A percentile compares a stretch with the other conserved stretches of the same genome.
These are phyloP conservation scores for Ooceraea biroi DNA, from an alignment of 1,140 invertebrate genomes.

Conservation along the genomic window DNA sequence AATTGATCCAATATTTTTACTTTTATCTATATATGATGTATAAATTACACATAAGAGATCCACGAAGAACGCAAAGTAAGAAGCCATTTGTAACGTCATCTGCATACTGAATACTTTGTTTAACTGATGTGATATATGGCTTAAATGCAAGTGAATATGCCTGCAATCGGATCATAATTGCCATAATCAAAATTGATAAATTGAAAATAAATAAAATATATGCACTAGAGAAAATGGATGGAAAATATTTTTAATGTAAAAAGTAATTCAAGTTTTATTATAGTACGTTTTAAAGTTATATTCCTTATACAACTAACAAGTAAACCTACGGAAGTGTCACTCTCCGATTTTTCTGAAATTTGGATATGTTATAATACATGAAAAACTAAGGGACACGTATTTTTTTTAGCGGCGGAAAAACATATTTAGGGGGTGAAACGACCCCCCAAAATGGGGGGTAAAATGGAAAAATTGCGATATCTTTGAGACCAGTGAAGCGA, in stretches of 20 bases:
- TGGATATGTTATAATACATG: too few species aligned
- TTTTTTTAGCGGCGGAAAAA: too few species aligned
- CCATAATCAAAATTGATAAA: not conserved
- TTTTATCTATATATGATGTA: not conserved
- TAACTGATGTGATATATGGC: slow-evolving; percentile 3
- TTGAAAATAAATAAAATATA: too few species aligned
- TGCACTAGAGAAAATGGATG: not conserved
- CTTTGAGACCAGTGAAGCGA: too few species aligned
- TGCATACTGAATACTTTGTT: slow-evolving; percentile 28
- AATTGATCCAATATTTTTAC: not conserved
- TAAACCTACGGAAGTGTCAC: too few species aligned
- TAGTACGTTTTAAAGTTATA: not conserved
- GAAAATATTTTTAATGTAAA: not conserved
- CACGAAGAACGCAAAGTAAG: not conserved
- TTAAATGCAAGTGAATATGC: slow-evolving; percentile 21
- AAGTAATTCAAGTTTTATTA: not conserved
- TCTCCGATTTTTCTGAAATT: too few species aligned
- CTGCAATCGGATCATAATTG: slow-evolving; percentile 8
- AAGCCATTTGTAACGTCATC: slow-evolving; percentile 20
- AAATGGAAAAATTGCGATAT: too few species aligned
- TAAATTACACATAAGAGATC: not conserved
- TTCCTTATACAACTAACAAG: not conserved
- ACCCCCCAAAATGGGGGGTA: too few species aligned
- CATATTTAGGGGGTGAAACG: too few species aligned
- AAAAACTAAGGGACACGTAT: too few species aligned